Conservation (phyloP, 2,888 invertebrate species). For the Drosophila austrosaltans region DNA sequence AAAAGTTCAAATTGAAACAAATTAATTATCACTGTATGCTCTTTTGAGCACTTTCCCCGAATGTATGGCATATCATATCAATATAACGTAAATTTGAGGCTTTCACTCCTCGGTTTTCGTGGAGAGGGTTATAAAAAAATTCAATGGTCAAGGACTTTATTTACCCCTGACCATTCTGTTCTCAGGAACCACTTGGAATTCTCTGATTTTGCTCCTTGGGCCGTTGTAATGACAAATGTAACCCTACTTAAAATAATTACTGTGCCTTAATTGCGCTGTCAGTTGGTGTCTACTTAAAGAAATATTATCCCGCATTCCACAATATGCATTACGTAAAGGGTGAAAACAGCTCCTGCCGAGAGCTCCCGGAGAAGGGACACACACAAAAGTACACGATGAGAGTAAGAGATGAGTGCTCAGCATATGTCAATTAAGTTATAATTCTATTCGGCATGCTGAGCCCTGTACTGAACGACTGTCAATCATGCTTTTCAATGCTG, state of each 20-base stretch:
- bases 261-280: slow-evolving; percentile 79
- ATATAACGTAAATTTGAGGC: too few species aligned
- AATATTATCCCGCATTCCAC: slow-evolving; percentile 70
- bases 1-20: too few species aligned
- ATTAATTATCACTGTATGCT: too few species aligned
- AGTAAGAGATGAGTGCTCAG: slow-evolving; percentile 47
- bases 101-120: too few species aligned
- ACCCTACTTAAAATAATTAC: slow-evolving; percentile 79
- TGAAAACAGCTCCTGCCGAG: slow-evolving; percentile 11
- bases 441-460: slow-evolving; percentile 73
- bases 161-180: neutral
- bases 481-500: slow-evolving; percentile 65
- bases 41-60: too few species aligned
- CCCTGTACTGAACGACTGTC: slow-evolving; percentile 61
- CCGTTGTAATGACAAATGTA: slow-evolving; percentile 68
- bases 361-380: slow-evolving; percentile 21
- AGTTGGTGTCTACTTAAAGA: slow-evolving; percentile 78
- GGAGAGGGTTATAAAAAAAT: neutral
- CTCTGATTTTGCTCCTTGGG: slow-evolving; percentile 17
- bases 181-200: slow-evolving; percentile 35
- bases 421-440: slow-evolving; percentile 79
- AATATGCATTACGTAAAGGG: slow-evolving; percentile 59
- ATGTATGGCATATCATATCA: too few species aligned
- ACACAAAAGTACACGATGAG: neutral
- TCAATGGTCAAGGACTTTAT: neutral